phyloP scores from a whole-genome alignment of 2,797 vertebrate genomes.

The Muraenolepis orangiensis region DNA sequence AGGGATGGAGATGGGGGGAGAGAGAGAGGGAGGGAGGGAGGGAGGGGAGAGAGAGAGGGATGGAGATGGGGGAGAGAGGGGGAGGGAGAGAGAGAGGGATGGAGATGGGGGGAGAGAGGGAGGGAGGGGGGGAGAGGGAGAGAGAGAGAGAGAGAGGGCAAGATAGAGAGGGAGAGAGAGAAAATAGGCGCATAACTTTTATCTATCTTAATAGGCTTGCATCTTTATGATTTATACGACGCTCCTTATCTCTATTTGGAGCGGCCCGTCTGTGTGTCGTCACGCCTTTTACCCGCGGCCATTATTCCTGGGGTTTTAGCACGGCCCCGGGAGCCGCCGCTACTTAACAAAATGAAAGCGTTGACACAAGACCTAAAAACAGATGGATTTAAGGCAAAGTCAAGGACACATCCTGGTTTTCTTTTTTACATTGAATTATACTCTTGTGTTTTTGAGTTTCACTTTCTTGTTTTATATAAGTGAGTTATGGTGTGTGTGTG shows the following conservation, averaged over 20 bases:
- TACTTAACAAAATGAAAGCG: slow-evolving; percentile 76
- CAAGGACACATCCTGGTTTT: slow-evolving; percentile 60
- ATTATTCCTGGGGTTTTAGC: slow-evolving; percentile 68
- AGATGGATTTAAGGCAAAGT: slow-evolving; percentile 57
- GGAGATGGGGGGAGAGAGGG: too few relatives aligned
- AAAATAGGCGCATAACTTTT: background rate
- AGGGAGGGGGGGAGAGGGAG: too few relatives aligned
- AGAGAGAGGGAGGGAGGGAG: background rate
- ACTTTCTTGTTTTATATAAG: slow-evolving; percentile 35
- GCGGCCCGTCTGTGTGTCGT: slow-evolving; percentile 52
- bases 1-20: too few relatives aligned
- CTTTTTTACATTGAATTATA: slow-evolving; percentile 31
- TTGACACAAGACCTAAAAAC: slow-evolving; percentile 58
- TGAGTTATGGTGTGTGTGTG: slow-evolving; percentile 58
- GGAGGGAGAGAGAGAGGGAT: background rate
- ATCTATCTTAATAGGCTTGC: slow-evolving; percentile 47
- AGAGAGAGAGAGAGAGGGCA: background rate
- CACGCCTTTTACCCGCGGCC: slow-evolving; percentile 55
- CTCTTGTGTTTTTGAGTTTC: background rate
- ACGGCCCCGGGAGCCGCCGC: slow-evolving; percentile 57
- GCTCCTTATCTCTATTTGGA: slow-evolving; percentile 61
- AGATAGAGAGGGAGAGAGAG: background rate
- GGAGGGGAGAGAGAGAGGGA: background rate
- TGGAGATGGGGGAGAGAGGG: too few relatives aligned
- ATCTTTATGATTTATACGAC: slow-evolving; percentile 60